Conservation (phyloP, 2,888 invertebrate species). For the Lissonota sp. region DNA sequence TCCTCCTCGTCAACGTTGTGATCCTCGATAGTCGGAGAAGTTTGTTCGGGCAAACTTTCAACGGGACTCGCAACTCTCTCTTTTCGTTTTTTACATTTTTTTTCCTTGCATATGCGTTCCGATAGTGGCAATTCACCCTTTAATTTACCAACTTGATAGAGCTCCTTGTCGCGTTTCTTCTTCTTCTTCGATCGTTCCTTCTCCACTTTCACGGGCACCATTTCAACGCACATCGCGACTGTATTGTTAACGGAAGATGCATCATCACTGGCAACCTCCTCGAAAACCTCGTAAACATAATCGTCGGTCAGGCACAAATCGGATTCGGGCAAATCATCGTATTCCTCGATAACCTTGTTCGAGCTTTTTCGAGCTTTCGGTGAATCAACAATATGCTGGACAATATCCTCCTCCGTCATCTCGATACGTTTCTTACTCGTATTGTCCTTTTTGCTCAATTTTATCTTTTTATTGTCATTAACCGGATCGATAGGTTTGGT, state of each 20-base stretch:
- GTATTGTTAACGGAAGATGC: slow-evolving; percentile 46
- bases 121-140: slow-evolving; percentile 76
- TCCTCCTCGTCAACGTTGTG: slow-evolving; percentile 76
- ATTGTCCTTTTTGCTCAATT: slow-evolving; percentile 74
- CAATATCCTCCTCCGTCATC: slow-evolving; percentile 15
- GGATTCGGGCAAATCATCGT: slow-evolving; percentile 54
- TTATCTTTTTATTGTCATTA: slow-evolving; percentile 85
- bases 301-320: slow-evolving; percentile 66
- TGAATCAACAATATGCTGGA: slow-evolving; percentile 22
- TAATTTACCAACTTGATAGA: slow-evolving; percentile 83
- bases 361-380: slow-evolving; percentile 31
- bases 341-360: slow-evolving; percentile 45
- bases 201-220: slow-evolving; percentile 73
- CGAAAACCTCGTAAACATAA: slow-evolving; percentile 66
- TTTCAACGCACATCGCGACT: slow-evolving; percentile 69
- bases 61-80: slow-evolving; percentile 51
- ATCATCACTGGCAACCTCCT: slow-evolving; percentile 64
- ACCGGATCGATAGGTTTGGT: slow-evolving; percentile 83
- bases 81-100: slow-evolving; percentile 78
- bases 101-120: slow-evolving; percentile 79
- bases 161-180: slow-evolving; percentile 83
- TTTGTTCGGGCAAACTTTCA: slow-evolving; percentile 70
- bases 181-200: slow-evolving; percentile 81
- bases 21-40: slow-evolving; percentile 73
- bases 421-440: slow-evolving; percentile 58